A percentile compares a stretch with the other conserved stretches of the same genome.
These are phyloP conservation scores for Himantopus leucocephalus DNA, from an alignment of 2,113 vertebrate genomes.

Conservation along the genomic window DNA sequence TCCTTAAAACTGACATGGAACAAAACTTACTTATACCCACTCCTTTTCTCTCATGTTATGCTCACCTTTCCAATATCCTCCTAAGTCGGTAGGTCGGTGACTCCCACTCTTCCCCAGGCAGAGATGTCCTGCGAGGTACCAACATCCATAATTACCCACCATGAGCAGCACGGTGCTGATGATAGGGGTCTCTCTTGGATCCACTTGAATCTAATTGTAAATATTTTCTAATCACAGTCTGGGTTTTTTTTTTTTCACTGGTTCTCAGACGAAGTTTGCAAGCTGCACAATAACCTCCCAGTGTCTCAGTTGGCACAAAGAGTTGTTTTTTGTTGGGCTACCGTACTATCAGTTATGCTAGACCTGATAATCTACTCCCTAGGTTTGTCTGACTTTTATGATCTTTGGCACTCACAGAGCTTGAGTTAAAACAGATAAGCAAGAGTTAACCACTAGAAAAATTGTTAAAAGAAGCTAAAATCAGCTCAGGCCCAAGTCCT, in stretches of 20 bases:
- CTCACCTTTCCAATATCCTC: not conserved
- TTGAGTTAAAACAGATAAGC: not conserved
- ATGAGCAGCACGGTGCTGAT: not conserved
- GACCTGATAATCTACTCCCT: not conserved
- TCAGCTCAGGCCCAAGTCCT: not conserved
- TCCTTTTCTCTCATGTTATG: not conserved
- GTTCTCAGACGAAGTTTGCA: not conserved
- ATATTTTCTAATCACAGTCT: not conserved
- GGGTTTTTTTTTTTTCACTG: not conserved
- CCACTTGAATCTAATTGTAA: not conserved
- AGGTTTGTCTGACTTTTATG: not conserved
- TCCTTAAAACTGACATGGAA: not conserved
- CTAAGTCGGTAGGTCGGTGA: accelerated
- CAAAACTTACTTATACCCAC: not conserved
- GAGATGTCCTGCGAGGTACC: not conserved
- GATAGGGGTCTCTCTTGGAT: not conserved
- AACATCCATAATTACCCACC: not conserved
- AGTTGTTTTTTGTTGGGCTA: not conserved
- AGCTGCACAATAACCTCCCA: not conserved
- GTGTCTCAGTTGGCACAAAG: not conserved
- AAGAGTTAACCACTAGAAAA: not conserved
- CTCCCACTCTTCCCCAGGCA: not conserved
- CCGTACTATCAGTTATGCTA: not conserved
- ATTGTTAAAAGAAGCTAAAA: not conserved
- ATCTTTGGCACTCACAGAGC: not conserved